Percentiles rank a stretch among this genome's conserved stretches.
phyloP scores from a whole-genome alignment of 2,113 vertebrate genomes.

The Ardeotis arabs region DNA sequence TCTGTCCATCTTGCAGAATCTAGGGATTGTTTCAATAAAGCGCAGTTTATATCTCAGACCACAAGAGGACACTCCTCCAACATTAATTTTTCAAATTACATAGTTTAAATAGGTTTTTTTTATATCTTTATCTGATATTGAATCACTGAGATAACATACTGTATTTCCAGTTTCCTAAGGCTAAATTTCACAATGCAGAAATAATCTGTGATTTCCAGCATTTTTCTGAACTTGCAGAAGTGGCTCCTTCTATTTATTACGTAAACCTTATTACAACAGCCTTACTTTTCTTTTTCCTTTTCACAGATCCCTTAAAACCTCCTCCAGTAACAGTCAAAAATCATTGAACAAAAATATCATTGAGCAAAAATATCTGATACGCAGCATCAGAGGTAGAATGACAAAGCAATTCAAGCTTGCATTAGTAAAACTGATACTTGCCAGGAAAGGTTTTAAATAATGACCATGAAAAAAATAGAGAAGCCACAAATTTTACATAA shows the following conservation, averaged over 20 bases:
- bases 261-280: neutral
- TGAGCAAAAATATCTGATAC: neutral
- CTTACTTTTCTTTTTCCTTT: neutral
- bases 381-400: neutral
- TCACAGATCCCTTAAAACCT: neutral
- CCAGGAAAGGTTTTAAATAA: neutral
- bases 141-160: neutral
- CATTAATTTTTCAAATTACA: neutral
- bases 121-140: neutral
- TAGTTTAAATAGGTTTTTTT: neutral
- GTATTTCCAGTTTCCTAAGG: neutral
- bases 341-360: neutral
- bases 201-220: neutral
- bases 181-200: neutral
- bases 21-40: constrained; percentile 57
- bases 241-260: neutral
- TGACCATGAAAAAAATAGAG: neutral
- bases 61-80: constrained; percentile 55
- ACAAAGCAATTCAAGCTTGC: neutral
- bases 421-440: neutral
- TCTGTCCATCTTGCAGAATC: constrained; percentile 68
- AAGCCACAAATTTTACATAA: neutral
- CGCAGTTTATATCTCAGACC: constrained; percentile 39
- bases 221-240: neutral
- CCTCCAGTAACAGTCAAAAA: neutral